phyloP scores from a whole-genome alignment of 2,797 vertebrate species.

The Lacerta bilineata region DNA sequence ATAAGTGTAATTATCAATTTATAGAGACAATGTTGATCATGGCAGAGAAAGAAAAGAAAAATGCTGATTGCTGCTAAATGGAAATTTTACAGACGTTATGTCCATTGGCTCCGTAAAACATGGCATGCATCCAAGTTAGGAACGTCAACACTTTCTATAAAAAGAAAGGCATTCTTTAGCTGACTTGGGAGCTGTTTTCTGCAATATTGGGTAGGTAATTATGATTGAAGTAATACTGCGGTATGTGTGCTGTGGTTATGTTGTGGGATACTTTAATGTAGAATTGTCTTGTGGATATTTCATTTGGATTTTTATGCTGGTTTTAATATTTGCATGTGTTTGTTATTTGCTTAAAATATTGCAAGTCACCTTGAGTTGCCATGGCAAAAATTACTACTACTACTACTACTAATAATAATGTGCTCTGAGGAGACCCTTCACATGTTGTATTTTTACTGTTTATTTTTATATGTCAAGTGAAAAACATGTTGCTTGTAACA shows the following conservation, averaged over 20 bases:
- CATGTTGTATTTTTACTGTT: background rate
- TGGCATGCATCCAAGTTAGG: background rate
- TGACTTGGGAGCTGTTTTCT: background rate
- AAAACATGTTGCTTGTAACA: background rate
- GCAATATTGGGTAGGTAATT: background rate
- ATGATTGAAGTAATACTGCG: background rate
- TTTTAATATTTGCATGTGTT: too few species aligned
- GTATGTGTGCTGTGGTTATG: background rate
- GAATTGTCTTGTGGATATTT: too few species aligned
- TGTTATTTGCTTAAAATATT: too few species aligned
- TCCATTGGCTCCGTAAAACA: too few species aligned
- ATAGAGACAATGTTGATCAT: background rate
- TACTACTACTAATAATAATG: background rate
- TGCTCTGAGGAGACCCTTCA: too few species aligned
- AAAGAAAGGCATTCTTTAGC: background rate
- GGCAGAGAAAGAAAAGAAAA: background rate
- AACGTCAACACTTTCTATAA: background rate
- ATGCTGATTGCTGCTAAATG: background rate
- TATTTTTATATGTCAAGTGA: background rate
- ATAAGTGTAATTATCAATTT: background rate
- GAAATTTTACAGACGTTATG: background rate
- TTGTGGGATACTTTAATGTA: too few species aligned
- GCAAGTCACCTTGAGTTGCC: too few species aligned
- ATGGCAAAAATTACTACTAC: too few species aligned
- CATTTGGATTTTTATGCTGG: too few species aligned